Conservation (phyloP, 1,140 invertebrate species). For the Papilio polytes region DNA sequence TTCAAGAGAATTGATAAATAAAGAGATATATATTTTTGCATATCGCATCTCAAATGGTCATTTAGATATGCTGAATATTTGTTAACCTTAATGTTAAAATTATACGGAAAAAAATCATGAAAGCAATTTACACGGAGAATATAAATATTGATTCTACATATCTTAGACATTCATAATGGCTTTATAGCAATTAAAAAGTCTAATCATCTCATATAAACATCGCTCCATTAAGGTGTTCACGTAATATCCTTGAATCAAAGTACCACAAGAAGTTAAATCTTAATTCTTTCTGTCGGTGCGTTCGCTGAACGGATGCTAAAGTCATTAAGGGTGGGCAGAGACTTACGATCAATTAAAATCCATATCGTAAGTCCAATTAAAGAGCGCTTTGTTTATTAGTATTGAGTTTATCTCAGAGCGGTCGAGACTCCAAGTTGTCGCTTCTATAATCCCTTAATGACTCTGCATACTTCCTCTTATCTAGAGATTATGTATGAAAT, state of each 20-base stretch:
- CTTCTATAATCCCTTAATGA: slow-evolving; percentile 20
- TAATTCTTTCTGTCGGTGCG: slow-evolving; percentile 63
- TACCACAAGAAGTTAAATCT: slow-evolving; percentile 59
- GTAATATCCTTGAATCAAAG: slow-evolving; percentile 23
- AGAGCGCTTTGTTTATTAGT: slow-evolving; percentile 71
- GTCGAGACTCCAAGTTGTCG: slow-evolving; percentile 39
- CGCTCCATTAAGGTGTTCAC: neutral
- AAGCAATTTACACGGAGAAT: neutral
- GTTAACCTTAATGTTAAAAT: neutral
- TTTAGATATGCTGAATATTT: slow-evolving; percentile 14
- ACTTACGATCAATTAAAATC: slow-evolving; percentile 82
- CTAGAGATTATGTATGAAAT: neutral
- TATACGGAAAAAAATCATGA: neutral
- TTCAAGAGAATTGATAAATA: no score
- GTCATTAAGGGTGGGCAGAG: slow-evolving; percentile 59
- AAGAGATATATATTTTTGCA: neutral
- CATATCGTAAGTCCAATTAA: slow-evolving; percentile 78
- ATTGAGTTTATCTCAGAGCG: slow-evolving; percentile 66
- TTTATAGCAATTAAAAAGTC: slow-evolving; percentile 19
- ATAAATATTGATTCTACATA: slow-evolving; percentile 17
- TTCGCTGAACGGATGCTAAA: slow-evolving; percentile 50
- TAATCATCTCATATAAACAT: slow-evolving; percentile 11
- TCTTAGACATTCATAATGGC: slow-evolving; percentile 3
- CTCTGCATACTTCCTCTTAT: neutral
- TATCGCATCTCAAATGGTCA: neutral